Evolutionary conservation across 2,888 invertebrate species (phyloP).

Genomic region (Ypsolopha sequella): DNA sequence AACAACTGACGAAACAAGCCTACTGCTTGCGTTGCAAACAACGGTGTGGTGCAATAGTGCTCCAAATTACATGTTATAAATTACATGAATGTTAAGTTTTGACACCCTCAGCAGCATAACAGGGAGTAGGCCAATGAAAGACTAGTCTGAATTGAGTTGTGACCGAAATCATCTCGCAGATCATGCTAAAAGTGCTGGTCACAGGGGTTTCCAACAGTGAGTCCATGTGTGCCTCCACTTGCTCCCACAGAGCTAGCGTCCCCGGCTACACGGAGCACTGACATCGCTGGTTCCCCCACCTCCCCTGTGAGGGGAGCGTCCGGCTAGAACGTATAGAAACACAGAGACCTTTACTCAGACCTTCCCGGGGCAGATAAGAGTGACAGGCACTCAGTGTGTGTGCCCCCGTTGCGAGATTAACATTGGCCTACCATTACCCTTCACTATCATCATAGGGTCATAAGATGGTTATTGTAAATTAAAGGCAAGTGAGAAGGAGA

Average conservation of each 20-base stretch:
- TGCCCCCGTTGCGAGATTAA: conserved; percentile 83
- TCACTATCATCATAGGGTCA: conserved; percentile 53
- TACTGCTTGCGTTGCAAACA: not conserved
- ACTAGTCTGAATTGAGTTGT: conserved; percentile 92
- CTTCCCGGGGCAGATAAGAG: conserved; percentile 78
- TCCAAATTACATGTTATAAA: not conserved
- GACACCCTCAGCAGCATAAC: conserved; percentile 47
- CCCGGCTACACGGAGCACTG: conserved; percentile 55
- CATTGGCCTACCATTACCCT: conserved; percentile 72
- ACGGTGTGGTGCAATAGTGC: not conserved
- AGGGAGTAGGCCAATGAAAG: conserved; percentile 75
- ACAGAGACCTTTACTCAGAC: conserved; percentile 80
- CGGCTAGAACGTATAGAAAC: conserved; percentile 75
- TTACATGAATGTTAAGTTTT: no score
- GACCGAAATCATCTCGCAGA: conserved; percentile 76
- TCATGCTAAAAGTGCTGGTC: conserved; percentile 82
- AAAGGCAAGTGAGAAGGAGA: not conserved
- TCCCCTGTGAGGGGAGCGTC: conserved; percentile 74
- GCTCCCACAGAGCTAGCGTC: conserved; percentile 59
- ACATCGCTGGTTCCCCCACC: conserved; percentile 82
- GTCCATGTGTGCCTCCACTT: conserved; percentile 53
- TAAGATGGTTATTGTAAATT: not conserved
- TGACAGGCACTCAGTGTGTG: conserved; percentile 74
- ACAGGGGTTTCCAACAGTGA: conserved; percentile 77
- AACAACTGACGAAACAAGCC: no score